Percentiles rank a stretch among this genome's conserved stretches.
Conservation (phyloP, 1,140 invertebrate genomes). For the Zelostemma sp. region DNA sequence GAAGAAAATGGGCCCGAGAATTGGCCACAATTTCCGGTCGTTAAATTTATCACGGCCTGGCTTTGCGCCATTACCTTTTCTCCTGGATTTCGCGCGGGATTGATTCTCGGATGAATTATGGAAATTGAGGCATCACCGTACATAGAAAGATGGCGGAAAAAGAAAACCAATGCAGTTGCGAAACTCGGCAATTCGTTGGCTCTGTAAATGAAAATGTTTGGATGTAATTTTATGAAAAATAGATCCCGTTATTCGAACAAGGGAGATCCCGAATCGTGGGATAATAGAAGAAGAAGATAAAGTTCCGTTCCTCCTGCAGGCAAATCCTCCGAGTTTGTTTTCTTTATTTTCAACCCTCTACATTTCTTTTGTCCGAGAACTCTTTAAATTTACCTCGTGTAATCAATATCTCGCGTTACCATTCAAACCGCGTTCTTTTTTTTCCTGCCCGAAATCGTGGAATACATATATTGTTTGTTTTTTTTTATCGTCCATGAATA, state of each 20-base stretch:
- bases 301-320: conserved; percentile 29
- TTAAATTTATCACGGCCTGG: conserved; percentile 29
- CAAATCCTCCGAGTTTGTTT: conserved; percentile 10
- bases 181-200: no score
- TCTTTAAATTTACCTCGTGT: no score
- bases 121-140: background rate
- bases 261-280: conserved; percentile 32
- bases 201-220: no score
- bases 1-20: conserved; percentile 39
- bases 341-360: conserved; percentile 7
- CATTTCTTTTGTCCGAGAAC: background rate
- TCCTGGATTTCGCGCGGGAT: background rate
- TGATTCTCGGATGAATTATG: conserved; percentile 3
- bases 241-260: conserved; percentile 50
- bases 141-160: no score
- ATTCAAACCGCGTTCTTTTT: no score
- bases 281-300: conserved; percentile 16
- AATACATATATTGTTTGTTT: no score
- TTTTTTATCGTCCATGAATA: no score
- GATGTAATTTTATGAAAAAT: conserved; percentile 30
- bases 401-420: no score
- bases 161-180: no score
- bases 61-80: conserved; percentile 8
- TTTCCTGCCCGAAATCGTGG: no score
- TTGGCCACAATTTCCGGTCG: conserved; percentile 49